Evolutionary conservation across 2,797 vertebrate species (phyloP).

Genomic region (Psittacula echo): DNA sequence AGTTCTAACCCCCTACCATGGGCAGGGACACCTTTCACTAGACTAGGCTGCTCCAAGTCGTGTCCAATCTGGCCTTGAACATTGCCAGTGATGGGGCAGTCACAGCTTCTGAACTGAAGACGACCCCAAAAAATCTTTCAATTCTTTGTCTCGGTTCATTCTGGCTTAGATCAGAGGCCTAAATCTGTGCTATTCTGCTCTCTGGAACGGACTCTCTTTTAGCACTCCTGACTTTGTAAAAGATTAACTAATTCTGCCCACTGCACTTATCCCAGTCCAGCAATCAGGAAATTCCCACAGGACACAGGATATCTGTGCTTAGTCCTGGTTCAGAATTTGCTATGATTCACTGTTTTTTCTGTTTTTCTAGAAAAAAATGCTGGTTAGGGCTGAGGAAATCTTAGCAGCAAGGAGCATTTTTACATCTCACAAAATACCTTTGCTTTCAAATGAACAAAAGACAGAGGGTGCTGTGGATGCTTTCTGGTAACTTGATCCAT

Average conservation of each 20-base stretch:
- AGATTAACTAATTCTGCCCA: background rate
- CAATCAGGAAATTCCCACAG: background rate
- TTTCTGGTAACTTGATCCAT: background rate
- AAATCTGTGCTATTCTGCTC: background rate
- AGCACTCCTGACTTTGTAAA: background rate
- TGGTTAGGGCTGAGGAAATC: background rate
- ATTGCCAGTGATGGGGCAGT: background rate
- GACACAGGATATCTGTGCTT: background rate
- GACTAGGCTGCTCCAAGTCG: background rate
- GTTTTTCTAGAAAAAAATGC: background rate
- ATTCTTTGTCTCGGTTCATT: background rate
- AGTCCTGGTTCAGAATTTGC: background rate
- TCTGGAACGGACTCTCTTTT: background rate
- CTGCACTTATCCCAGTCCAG: background rate
- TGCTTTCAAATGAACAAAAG: background rate
- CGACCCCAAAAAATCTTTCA: background rate
- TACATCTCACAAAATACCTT: background rate
- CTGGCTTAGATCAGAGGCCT: background rate
- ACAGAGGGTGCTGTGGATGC: background rate
- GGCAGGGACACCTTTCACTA: background rate
- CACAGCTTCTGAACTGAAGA: background rate
- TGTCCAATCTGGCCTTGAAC: background rate
- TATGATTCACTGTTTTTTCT: background rate
- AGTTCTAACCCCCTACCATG: background rate
- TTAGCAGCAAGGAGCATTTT: background rate